Percentiles rank a stretch among this genome's conserved stretches.
Evolutionary conservation across 2,797 vertebrate genomes (phyloP).

Genomic region (Gymnocypris eckloni): DNA sequence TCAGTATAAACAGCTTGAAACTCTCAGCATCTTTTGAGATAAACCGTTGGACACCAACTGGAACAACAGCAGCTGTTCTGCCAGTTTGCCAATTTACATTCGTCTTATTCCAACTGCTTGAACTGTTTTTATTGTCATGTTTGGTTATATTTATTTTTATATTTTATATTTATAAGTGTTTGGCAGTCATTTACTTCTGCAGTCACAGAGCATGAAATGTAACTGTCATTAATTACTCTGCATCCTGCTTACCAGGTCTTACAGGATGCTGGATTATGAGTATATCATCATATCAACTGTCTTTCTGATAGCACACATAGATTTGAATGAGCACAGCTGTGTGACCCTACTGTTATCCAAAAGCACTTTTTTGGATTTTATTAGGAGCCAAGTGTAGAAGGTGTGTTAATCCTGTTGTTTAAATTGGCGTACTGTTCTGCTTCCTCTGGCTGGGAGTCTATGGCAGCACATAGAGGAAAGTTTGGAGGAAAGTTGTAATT

Average conservation of each 20-base stretch:
- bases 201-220: background rate
- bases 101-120: background rate
- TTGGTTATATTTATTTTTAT: background rate
- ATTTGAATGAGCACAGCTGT: background rate
- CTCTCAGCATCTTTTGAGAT: background rate
- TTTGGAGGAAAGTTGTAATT: background rate
- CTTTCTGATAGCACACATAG: background rate
- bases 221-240: background rate
- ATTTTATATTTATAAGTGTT: background rate
- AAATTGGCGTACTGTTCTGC: background rate
- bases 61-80: background rate
- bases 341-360: slow-evolving; percentile 16
- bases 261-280: background rate
- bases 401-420: background rate
- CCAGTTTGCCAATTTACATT: background rate
- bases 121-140: background rate
- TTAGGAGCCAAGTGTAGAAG: background rate
- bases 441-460: background rate
- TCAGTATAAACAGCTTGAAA: background rate
- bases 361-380: slow-evolving; percentile 7
- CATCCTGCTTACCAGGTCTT: background rate
- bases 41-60: background rate
- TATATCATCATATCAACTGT: background rate
- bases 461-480: background rate
- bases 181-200: background rate